Percentiles rank a stretch among this genome's conserved stretches.
These are phyloP conservation scores for Schrankia costaestrigalis DNA, from an alignment of 2,888 invertebrate genomes.

Conservation along the genomic window DNA sequence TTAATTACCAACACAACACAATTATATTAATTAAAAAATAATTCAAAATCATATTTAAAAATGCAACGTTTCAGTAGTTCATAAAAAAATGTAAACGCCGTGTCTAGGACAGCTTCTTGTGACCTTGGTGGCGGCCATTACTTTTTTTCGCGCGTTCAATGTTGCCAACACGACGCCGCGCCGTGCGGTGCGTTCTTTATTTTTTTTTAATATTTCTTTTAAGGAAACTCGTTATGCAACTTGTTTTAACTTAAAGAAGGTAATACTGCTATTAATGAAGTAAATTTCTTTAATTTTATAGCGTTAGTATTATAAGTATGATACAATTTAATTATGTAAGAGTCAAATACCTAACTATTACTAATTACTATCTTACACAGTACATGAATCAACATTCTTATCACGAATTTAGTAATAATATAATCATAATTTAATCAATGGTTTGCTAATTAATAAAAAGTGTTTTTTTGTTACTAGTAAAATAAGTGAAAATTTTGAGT, in stretches of 20 bases:
- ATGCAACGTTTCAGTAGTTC: constrained; percentile 50
- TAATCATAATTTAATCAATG: too few relatives aligned
- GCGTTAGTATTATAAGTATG: constrained; percentile 15
- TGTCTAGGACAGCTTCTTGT: constrained; percentile 78
- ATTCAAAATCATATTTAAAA: constrained; percentile 38
- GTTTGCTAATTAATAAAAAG: too few relatives aligned
- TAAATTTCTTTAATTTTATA: constrained; percentile 30
- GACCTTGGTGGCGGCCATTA: constrained; percentile 77
- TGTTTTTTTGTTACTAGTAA: too few relatives aligned
- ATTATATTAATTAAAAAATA: too few relatives aligned
- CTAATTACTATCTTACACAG: too few relatives aligned
- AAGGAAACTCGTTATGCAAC: constrained; percentile 67
- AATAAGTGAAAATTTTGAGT: too few relatives aligned
- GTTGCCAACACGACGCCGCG: constrained; percentile 71
- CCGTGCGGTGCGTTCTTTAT: constrained; percentile 61
- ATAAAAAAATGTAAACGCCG: constrained; percentile 71
- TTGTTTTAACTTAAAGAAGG: constrained; percentile 39
- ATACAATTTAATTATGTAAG: constrained; percentile 18
- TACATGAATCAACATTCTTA: too few relatives aligned
- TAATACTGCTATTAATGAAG: constrained; percentile 27
- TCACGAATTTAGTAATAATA: too few relatives aligned
- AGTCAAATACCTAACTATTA: constrained; percentile 11
- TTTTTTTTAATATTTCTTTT: constrained; percentile 56
- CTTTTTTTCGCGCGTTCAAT: constrained; percentile 75
- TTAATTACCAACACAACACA: too few relatives aligned